Conservation (phyloP, 2,888 invertebrate species). For the Cryptocephalus moraei region DNA sequence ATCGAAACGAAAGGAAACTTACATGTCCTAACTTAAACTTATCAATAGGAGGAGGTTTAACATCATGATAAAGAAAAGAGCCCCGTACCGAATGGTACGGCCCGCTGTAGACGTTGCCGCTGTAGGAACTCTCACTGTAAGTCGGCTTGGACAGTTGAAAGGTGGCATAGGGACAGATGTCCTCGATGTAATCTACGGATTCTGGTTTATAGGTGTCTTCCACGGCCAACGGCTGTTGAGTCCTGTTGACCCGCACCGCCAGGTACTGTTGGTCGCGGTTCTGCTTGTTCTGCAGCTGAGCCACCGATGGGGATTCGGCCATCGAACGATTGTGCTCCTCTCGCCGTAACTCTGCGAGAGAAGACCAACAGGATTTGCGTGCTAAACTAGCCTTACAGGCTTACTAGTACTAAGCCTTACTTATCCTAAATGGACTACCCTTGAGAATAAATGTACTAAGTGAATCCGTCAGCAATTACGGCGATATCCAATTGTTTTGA, state of each 20-base stretch:
- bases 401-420: no score
- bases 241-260: slow-evolving; percentile 46
- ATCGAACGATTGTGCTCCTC: slow-evolving; percentile 44
- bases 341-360: slow-evolving; percentile 36
- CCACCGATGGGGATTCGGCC: slow-evolving; percentile 67
- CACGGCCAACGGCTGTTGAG: slow-evolving; percentile 38
- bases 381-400: no score
- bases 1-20: slow-evolving; percentile 27
- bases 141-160: slow-evolving; percentile 76
- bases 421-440: no score
- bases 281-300: slow-evolving; percentile 70
- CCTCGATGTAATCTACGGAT: slow-evolving; percentile 75
- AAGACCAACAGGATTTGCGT: no score
- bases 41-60: slow-evolving; percentile 64
- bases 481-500: no score
- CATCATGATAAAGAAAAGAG: slow-evolving; percentile 84
- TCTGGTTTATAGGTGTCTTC: slow-evolving; percentile 44
- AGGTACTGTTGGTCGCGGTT: slow-evolving; percentile 70
- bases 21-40: slow-evolving; percentile 67
- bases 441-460: no score
- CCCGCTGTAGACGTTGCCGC: slow-evolving; percentile 78
- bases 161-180: slow-evolving; percentile 87
- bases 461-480: no score
- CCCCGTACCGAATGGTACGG: slow-evolving; percentile 79
- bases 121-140: slow-evolving; percentile 84